Base-by-base conservation (phyloP, 2,888 invertebrate species). In the Branchinecta sandiegonensis region DNA sequence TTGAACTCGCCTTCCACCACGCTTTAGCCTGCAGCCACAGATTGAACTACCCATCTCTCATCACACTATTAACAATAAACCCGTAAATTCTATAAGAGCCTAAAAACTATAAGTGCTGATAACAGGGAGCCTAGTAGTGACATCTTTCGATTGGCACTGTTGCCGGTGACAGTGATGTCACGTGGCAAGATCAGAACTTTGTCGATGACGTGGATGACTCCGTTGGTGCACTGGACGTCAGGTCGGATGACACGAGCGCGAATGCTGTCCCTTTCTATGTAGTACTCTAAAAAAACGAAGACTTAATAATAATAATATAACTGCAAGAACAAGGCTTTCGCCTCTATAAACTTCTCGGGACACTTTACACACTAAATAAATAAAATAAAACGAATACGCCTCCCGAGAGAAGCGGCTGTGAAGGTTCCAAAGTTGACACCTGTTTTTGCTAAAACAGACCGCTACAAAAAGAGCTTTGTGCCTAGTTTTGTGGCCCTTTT, bases 161-260 rank as follows among this genome's bases (percentile, higher is more conserved):
- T 77, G 48, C 77, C 78, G 69, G 84, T 85, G 69, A 88, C 87
- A 72, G 85, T 83, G 71, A 94, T 85, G 78, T 94, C 94, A 74
- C 86, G 86, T 75, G 89, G 89, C 75, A 85, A 83, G 70, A 93
- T 80, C 76, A 95, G 86, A 8, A 94, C 93, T 73, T 83, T 84
- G 77, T 94, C 93, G 76, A 95, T 92, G 71, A 94, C 90, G 78
- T 95, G 94, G 74, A 95, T 94, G 74, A 93, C 88, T 67, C 95
- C 95, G 77, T 95, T 95, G 78, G 91, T 94, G 78, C 94, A 94
- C 75, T 91, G 90, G 7, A 96, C 90, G 78, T 96, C 93, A 46
- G 94, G 90, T 72, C 94, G 85, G 78, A 87, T 86, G 66, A 94
- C 89, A 74, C 86, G 86, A 74, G 92, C 88, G 83, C 85, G 85